Base-by-base conservation (phyloP, 2,797 vertebrate genomes). In the Coreius guichenoti region DNA sequence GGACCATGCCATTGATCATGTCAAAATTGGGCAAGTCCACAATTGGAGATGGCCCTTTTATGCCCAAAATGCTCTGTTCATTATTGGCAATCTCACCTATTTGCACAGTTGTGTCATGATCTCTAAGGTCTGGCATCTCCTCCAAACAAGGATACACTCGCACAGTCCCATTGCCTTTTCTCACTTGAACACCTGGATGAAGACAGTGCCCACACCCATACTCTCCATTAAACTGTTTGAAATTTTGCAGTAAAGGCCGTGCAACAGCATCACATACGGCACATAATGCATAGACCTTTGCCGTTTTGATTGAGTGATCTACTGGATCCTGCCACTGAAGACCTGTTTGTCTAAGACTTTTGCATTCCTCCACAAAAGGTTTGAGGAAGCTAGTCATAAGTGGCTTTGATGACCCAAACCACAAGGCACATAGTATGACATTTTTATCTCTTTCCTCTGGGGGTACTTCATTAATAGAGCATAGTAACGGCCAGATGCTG, bases 41-140 rank as follows among this genome's bases (percentile, higher is more conserved):
- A 87, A 87, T 26, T 49, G 83, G 51, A 83, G 83, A 89, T 89
- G 61, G 26, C 49, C 63, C 77, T 49, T 49, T 89, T 84, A 47
- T 86, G 49, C 80, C 82, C 63, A 90, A 82, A 86, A 89, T 86
- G 36, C 72, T 73, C 19, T 54, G 68, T 72, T 56, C 54, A 84
- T 87, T 72, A 72, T 33, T 33, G 80, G 87, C 87, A 11, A 89
- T 88, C 82, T 89, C 17, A 74, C 85, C 76, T 73, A 87, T 83
- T 89, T 89, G 51, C 80, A 81, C 76, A 54, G 80, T 85, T 47
- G 67, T 82, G 81, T 58, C 43, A 56, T 88, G 80, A 33, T 74
- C 65, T 82, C 69, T 45, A 72, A 47, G 69, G 23, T 45, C 14
- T 49, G 47, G 47, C 47, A 49, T 49, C 47, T 49, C 13, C 47